A percentile compares a stretch with the other conserved stretches of the same genome.
Conservation (phyloP, 2,888 invertebrate species). For the Limnephilus auricula region DNA sequence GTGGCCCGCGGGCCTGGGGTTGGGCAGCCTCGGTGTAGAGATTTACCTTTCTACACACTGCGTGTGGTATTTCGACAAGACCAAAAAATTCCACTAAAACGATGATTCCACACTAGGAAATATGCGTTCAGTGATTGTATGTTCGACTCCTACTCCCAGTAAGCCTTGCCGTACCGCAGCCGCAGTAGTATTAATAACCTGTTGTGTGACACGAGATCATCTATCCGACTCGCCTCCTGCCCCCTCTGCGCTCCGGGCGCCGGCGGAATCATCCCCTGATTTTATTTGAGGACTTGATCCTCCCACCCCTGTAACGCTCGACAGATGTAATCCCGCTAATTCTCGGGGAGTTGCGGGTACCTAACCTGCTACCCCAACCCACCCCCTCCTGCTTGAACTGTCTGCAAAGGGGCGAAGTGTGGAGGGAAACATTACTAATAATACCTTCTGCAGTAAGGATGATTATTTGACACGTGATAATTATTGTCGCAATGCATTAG, state of each 20-base stretch:
- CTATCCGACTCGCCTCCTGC: not conserved
- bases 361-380: not conserved
- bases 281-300: conserved; percentile 57
- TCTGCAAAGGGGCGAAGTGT: not conserved
- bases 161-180: not conserved
- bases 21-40: too few relatives aligned
- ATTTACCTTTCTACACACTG: too few relatives aligned
- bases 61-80: not conserved
- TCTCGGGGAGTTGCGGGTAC: not conserved
- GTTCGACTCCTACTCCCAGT: not conserved
- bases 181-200: conserved; percentile 54
- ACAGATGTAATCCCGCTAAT: conserved; percentile 54
- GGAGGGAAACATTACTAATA: not conserved
- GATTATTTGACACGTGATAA: not conserved
- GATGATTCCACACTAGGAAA: not conserved
- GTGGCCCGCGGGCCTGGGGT: too few relatives aligned
- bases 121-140: not conserved
- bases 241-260: not conserved
- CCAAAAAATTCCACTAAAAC: not conserved
- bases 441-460: not conserved
- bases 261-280: conserved; percentile 50
- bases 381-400: not conserved
- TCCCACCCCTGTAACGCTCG: conserved; percentile 25
- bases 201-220: conserved; percentile 51
- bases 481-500: not conserved